Conservation (phyloP, 2,888 invertebrate genomes). For the Drosophila mulleri region DNA sequence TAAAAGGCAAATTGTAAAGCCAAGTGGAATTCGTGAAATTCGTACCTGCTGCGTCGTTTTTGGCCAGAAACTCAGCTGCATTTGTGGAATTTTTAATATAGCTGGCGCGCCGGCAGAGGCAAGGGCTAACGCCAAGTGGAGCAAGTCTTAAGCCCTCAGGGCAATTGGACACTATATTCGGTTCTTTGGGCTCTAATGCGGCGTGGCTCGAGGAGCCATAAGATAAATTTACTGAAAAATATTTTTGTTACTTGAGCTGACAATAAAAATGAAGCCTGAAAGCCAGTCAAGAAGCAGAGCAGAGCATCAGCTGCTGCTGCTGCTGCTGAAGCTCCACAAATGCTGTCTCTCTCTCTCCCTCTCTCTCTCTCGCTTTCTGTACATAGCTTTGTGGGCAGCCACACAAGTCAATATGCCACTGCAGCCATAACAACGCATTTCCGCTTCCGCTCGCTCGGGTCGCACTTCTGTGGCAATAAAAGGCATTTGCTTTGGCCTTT, state of each 20-base stretch:
- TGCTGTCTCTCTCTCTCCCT: neutral
- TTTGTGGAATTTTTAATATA: slow-evolving; percentile 50
- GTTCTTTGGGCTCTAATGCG: slow-evolving; percentile 16
- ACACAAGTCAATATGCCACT: slow-evolving; percentile 39
- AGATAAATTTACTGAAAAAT: slow-evolving; percentile 57
- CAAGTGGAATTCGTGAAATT: slow-evolving; percentile 21
- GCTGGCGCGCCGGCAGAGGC: neutral
- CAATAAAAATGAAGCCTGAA: slow-evolving; percentile 38
- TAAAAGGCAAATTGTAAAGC: neutral
- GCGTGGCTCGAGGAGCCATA: slow-evolving; percentile 13
- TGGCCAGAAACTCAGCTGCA: slow-evolving; percentile 7
- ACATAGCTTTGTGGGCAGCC: slow-evolving; percentile 12
- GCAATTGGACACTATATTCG: slow-evolving; percentile 4
- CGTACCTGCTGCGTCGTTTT: neutral
- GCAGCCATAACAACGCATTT: slow-evolving; percentile 55
- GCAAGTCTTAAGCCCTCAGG: neutral
- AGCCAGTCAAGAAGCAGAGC: slow-evolving; percentile 8
- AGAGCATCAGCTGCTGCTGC: slow-evolving; percentile 13
- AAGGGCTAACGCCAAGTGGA: slow-evolving; percentile 7
- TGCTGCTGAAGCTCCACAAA: slow-evolving; percentile 5
- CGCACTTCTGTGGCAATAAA: slow-evolving; percentile 46
- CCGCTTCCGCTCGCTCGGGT: slow-evolving; percentile 36
- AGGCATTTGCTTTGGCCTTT: slow-evolving; percentile 18
- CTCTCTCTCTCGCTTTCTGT: neutral
- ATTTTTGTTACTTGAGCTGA: slow-evolving; percentile 39